Evolutionary conservation across 2,113 vertebrate species (phyloP).

Genomic region (Poecilia latipinna): DNA sequence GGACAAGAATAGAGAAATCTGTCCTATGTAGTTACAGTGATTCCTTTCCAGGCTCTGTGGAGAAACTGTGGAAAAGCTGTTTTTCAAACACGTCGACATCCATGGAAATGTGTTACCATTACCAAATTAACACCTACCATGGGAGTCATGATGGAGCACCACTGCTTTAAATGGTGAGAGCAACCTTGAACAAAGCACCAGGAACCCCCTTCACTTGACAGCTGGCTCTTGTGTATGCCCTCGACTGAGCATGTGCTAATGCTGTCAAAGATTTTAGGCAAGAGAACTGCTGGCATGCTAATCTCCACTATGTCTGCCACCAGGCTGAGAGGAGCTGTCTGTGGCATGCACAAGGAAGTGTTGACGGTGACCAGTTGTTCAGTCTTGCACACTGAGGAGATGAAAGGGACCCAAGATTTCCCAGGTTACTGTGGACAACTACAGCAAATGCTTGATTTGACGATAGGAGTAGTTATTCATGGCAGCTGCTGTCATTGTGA

Average conservation of each 20-base stretch:
- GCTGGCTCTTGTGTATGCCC: constrained; percentile 61
- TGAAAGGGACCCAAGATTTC: constrained; percentile 56
- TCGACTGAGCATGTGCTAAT: constrained; percentile 64
- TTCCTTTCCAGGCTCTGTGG: constrained; percentile 8
- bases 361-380: constrained; percentile 69
- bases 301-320: constrained; percentile 70
- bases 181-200: constrained; percentile 61
- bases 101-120: constrained; percentile 68
- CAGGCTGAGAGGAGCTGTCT: constrained; percentile 54
- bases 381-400: constrained; percentile 45
- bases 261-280: constrained; percentile 64
- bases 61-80: constrained; percentile 39
- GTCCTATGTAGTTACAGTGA: neutral
- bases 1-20: too few relatives aligned
- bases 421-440: constrained; percentile 53
- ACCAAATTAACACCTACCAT: constrained; percentile 68
- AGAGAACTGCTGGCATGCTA: constrained; percentile 59
- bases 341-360: constrained; percentile 46
- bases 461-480: constrained; percentile 28
- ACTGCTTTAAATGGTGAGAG: constrained; percentile 64
- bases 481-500: constrained; percentile 61
- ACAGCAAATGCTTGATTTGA: constrained; percentile 39
- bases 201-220: constrained; percentile 69
- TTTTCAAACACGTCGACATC: constrained; percentile 50
- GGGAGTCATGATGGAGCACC: constrained; percentile 48